Percentiles rank a stretch among this genome's conserved stretches.
Conservation (phyloP, 1,140 invertebrate genomes). For the Bombus sibiricus region DNA sequence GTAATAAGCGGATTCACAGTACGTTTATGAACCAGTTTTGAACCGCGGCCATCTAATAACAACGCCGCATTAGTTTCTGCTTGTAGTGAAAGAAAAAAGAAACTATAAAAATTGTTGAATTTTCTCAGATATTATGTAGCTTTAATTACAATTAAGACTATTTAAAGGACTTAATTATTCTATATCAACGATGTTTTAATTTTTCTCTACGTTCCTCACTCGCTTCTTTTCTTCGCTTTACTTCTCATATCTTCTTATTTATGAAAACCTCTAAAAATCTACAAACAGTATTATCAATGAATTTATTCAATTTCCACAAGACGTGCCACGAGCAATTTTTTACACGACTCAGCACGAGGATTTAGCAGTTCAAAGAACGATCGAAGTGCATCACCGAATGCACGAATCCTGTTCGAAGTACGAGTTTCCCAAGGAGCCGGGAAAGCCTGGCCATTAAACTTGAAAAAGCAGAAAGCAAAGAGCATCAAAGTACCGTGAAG, state of each 20-base stretch:
- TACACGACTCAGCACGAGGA: neutral
- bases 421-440: neutral
- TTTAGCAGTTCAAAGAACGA: neutral
- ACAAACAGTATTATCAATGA: neutral
- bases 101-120: neutral
- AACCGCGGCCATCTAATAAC: conserved; percentile 1
- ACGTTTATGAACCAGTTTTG: conserved; percentile 2
- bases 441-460: neutral
- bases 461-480: neutral
- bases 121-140: too few species aligned
- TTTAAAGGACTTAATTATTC: neutral
- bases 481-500: conserved; percentile 10
- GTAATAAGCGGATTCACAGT: conserved; percentile 8
- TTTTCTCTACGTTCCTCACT: too few species aligned
- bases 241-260: neutral
- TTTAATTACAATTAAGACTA: neutral
- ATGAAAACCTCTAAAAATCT: neutral
- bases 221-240: too few species aligned
- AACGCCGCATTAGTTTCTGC: neutral
- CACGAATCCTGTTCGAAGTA: too few species aligned
- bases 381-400: neutral
- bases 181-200: too few species aligned
- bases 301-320: neutral
- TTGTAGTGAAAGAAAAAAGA: neutral
- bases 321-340: neutral